A percentile compares a stretch with the other conserved stretches of the same genome.
Conservation (phyloP, 2,888 invertebrate species). For the Tethea ocularis region DNA sequence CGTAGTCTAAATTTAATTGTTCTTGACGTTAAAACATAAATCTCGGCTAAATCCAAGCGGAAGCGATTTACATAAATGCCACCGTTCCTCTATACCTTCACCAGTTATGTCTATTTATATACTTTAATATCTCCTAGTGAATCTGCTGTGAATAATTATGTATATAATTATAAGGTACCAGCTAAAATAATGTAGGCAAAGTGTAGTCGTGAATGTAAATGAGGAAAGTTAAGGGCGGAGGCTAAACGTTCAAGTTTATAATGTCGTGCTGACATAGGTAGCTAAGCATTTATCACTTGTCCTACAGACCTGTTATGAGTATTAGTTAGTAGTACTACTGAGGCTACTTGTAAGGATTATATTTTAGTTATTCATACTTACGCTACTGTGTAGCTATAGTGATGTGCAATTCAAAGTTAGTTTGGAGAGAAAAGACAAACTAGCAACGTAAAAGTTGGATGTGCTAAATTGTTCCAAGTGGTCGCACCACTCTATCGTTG, state of each 20-base stretch:
- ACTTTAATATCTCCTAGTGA: conserved; percentile 16
- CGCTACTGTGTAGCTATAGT: no score
- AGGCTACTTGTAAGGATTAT: neutral
- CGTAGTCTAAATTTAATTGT: conserved; percentile 78
- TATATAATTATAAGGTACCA: conserved; percentile 2
- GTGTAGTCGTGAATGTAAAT: neutral
- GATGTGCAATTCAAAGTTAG: no score
- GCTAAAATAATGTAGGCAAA: neutral
- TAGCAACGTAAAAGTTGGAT: no score
- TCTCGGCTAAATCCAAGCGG: conserved; percentile 73
- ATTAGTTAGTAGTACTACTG: neutral
- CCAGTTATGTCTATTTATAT: conserved; percentile 50
- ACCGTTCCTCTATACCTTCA: conserved; percentile 65
- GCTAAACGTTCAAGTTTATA: neutral
- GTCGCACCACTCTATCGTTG: no score
- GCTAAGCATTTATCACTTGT: neutral
- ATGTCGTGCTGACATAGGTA: neutral
- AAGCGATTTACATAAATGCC: conserved; percentile 78
- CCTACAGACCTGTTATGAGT: neutral
- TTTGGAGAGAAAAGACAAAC: no score
- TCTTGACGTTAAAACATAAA: conserved; percentile 74
- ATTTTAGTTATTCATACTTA: neutral
- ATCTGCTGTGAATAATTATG: conserved; percentile 14
- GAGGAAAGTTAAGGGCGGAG: neutral
- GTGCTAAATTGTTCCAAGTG: no score